Conservation (phyloP, 1,140 invertebrate species). For the Temnothorax longispinosus region DNA sequence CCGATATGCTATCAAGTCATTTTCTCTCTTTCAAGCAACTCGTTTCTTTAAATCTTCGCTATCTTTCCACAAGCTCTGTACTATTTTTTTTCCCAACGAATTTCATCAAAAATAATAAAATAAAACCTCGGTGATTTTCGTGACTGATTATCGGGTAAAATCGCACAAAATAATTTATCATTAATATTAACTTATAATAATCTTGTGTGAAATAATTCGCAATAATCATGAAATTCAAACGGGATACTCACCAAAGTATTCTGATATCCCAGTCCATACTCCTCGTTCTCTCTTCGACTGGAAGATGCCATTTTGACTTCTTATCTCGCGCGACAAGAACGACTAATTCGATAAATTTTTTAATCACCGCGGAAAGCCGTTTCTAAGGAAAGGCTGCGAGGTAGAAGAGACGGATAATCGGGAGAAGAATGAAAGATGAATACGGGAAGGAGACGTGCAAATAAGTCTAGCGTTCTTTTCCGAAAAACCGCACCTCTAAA, state of each 20-base stretch:
- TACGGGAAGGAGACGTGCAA: not conserved
- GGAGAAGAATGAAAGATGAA: not conserved
- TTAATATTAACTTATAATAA: not conserved
- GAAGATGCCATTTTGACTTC: constrained; percentile 74
- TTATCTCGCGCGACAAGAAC: constrained; percentile 22
- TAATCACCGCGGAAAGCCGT: not conserved
- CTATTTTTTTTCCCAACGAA: not conserved
- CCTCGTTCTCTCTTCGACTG: constrained; percentile 83
- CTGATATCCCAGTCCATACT: constrained; percentile 91
- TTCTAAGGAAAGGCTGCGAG: not conserved
- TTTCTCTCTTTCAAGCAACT: not conserved
- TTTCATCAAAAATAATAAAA: not conserved
- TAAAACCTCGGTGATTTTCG: not conserved
- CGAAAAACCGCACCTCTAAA: not conserved
- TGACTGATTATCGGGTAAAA: not conserved
- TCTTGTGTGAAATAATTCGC: not conserved
- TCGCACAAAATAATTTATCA: not conserved
- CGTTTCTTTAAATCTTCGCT: not conserved
- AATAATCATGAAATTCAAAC: not conserved
- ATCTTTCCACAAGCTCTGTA: not conserved
- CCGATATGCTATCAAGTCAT: not conserved
- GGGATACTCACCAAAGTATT: constrained; percentile 91
- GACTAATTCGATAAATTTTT: constrained; percentile 39
- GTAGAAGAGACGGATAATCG: not conserved
- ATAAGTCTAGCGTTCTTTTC: not conserved